Conservation (phyloP, 1,140 invertebrate species). For the Hormaphis cornu region DNA sequence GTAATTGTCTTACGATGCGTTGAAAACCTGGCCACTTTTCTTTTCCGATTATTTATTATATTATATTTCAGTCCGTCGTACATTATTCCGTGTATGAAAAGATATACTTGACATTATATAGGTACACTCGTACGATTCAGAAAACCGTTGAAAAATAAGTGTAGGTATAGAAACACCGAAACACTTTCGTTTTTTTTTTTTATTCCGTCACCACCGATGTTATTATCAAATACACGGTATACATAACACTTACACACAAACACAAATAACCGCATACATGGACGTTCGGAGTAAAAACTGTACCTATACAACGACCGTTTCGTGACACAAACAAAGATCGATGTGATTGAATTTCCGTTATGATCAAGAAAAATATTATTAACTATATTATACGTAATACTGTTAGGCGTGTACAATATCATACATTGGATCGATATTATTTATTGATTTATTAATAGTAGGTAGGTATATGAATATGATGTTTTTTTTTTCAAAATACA, state of each 20-base stretch:
- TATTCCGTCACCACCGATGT: background rate
- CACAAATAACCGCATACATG: background rate
- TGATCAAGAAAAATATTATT: too few species aligned
- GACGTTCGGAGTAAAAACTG: too few species aligned
- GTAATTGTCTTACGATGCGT: constrained; percentile 24
- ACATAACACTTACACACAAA: background rate
- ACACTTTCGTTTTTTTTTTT: constrained; percentile 25
- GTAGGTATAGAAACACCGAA: constrained; percentile 10
- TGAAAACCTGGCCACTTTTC: constrained; percentile 22
- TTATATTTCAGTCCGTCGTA: constrained; percentile 7
- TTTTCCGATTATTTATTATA: constrained; percentile 3
- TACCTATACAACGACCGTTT: background rate
- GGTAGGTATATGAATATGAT: too few species aligned
- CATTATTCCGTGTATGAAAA: background rate
- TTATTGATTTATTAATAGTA: too few species aligned
- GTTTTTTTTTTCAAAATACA: too few species aligned
- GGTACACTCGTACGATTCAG: background rate
- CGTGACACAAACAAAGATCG: background rate
- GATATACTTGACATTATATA: background rate
- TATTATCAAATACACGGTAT: background rate
- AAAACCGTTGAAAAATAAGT: background rate
- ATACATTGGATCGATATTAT: too few species aligned
- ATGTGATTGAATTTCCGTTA: too few species aligned
- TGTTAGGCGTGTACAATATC: too few species aligned
- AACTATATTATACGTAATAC: too few species aligned